A percentile compares a stretch with the other conserved stretches of the same genome.
These are phyloP conservation scores for Corynorhinus townsendii DNA, from an alignment of 2,113 vertebrate genomes.

Conservation along the genomic window DNA sequence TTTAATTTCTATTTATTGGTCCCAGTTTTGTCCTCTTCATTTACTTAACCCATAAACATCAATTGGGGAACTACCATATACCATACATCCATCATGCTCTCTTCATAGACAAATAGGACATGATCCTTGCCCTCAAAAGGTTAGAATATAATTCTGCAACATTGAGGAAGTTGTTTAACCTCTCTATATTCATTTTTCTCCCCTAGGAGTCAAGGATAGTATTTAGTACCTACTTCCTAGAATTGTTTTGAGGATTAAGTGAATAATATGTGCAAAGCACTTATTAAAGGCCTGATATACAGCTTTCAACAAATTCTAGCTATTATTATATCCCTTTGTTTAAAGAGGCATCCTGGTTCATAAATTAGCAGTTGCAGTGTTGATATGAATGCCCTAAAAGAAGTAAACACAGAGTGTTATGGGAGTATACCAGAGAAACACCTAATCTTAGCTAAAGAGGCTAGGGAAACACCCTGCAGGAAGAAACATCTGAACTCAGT, in stretches of 20 bases:
- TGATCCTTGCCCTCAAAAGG: background rate
- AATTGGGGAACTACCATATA: background rate
- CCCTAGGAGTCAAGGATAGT: background rate
- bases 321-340: background rate
- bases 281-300: background rate
- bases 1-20: background rate
- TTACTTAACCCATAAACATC: slow-evolving; percentile 8
- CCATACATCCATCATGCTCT: background rate
- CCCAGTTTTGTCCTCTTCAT: slow-evolving; percentile 8
- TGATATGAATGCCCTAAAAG: background rate
- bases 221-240: background rate
- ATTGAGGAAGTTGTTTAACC: background rate
- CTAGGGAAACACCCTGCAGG: background rate
- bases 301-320: background rate
- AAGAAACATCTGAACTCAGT: background rate
- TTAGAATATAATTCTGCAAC: background rate
- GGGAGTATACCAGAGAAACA: background rate
- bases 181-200: background rate
- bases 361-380: background rate
- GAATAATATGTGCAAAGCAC: background rate
- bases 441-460: background rate
- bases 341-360: background rate
- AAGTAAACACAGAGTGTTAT: background rate
- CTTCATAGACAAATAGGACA: background rate
- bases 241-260: slow-evolving; percentile 4